Base-by-base conservation (phyloP, 2,888 invertebrate genomes). In the Megamerina dolium region DNA sequence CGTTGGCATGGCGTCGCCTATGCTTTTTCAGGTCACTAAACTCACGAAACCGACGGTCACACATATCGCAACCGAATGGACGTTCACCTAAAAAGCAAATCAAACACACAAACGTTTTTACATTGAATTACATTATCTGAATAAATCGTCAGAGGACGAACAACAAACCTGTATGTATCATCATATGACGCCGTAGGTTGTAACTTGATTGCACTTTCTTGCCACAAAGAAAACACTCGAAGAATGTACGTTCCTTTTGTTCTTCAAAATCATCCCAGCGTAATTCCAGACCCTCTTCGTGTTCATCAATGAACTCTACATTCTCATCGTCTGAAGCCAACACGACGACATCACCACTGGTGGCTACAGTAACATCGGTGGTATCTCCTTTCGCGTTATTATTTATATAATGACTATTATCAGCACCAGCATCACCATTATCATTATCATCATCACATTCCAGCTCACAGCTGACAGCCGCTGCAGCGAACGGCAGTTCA, bases 21-120 rank as follows among this genome's bases (percentile, higher is more conserved):
- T 71, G 70, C 48, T 71, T 71, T 46, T 70, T 70, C 10, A 71
- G 56, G 49, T 71, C 71, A 42, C 70, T 70, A 43, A 68, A 69
- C 52, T 71, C 70, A 4, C 70, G 64, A 45, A 71, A 71, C 6
- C 71, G 60, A 5, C 68, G 63, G 10, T 64, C 63, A 40, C 71
- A 70, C 41, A 70, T 52, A 46, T 70, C 70, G 41, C 70, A 70
- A 2, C 64, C 66, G 52, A 65, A 69, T 0, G 70, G 70, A 34
- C 68, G 64, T 52, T 70, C 70, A 30, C 71, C 70, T 66, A 36
- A 13, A 43, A 41, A 37, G n/a, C n/a, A 19, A 18, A 37, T 30
- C 9, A 35, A 26, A 19, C 16, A 30, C 18, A 16, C 16, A 14
- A 27, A 4, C 16, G 12, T 16, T 27, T 39, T 39, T 39, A 18